A percentile compares a stretch with the other conserved stretches of the same genome.
These are phyloP conservation scores for Meloidogyne floridensis DNA, from an alignment of 1,140 invertebrate genomes.

Conservation along the genomic window DNA sequence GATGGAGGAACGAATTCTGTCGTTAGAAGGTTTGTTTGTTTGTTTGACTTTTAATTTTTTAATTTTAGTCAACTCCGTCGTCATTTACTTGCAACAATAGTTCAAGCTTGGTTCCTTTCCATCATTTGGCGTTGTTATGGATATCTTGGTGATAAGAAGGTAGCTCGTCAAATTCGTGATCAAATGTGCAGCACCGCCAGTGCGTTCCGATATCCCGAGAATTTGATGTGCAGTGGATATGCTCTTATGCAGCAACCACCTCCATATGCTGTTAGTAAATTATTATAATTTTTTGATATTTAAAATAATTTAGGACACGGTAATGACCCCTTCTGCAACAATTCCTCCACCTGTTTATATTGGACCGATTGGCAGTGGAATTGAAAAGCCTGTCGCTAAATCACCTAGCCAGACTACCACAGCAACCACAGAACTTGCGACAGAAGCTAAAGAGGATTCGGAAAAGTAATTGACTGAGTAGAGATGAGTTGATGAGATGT, in stretches of 20 bases:
- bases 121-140: constrained; percentile 65
- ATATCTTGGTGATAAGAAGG: constrained; percentile 64
- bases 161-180: constrained; percentile 61
- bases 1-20: constrained; percentile 23
- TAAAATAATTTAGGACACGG: neutral
- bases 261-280: constrained; percentile 47
- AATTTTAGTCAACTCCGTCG: constrained; percentile 54
- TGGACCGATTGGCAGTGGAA: neutral
- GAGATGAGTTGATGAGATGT: neutral
- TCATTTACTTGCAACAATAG: constrained; percentile 59
- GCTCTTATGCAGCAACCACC: constrained; percentile 50
- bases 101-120: constrained; percentile 62
- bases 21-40: constrained; percentile 9
- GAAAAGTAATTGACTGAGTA: neutral
- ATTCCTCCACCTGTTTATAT: constrained; percentile 1
- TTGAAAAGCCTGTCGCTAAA: neutral
- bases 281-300: neutral
- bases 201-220: constrained; percentile 64
- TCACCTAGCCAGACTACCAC: neutral
- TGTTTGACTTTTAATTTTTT: neutral
- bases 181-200: constrained; percentile 58
- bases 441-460: neutral
- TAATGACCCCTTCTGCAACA: neutral
- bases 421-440: neutral
- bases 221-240: constrained; percentile 39